Evolutionary conservation across 2,113 vertebrate genomes (phyloP).

Genomic region (Tragulus kanchil): DNA sequence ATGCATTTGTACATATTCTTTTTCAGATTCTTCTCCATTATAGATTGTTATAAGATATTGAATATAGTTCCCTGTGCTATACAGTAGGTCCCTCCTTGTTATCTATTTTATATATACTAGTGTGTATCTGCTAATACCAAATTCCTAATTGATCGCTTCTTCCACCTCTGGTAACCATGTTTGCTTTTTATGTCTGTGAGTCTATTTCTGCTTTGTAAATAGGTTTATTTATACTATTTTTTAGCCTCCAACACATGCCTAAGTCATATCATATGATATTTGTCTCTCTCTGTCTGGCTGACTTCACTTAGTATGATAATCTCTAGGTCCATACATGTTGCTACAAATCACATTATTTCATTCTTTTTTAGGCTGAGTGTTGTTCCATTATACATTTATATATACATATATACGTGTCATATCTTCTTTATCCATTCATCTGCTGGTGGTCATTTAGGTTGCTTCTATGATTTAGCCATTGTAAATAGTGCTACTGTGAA

Average conservation of each 20-base stretch:
- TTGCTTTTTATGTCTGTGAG: neutral
- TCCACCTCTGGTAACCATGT: neutral
- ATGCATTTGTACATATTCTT: neutral
- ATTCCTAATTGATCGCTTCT: neutral
- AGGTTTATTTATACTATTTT: neutral
- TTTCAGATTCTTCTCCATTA: neutral
- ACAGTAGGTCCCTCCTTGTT: neutral
- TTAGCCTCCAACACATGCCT: neutral
- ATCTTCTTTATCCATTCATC: neutral
- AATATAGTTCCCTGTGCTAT: neutral
- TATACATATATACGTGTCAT: neutral
- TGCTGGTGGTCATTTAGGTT: neutral
- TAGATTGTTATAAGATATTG: neutral
- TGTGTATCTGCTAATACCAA: neutral
- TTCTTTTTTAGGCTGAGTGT: neutral
- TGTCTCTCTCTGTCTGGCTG: neutral
- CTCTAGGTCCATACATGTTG: neutral
- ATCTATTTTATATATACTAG: neutral
- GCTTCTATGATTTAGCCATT: neutral
- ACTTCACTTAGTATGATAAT: neutral
- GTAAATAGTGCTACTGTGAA: neutral
- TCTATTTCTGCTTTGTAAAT: neutral
- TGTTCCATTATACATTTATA: neutral
- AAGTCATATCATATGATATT: neutral
- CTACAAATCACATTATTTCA: neutral